phyloP scores from a whole-genome alignment of 2,888 invertebrate species.

The Acanthosepion lycidas region DNA sequence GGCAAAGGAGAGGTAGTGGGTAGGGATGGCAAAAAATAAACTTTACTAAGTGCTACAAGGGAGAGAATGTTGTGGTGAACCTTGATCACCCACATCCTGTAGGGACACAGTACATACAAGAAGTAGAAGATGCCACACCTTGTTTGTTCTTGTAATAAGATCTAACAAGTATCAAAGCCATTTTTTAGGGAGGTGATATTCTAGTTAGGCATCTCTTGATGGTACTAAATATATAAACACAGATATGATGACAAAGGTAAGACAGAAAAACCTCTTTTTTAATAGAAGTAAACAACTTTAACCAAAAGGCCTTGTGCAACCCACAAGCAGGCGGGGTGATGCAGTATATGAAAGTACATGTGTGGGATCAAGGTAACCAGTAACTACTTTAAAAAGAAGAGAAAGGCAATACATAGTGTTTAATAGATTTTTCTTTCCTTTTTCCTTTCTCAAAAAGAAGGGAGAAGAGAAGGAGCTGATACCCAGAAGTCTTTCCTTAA shows the following conservation, averaged over 20 bases:
- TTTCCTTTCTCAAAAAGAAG: neutral
- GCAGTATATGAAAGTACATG: neutral
- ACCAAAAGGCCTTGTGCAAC: too few species aligned
- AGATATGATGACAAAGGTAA: neutral
- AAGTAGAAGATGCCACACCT: neutral
- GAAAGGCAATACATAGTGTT: neutral
- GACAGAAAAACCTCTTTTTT: too few species aligned
- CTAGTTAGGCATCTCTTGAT: neutral
- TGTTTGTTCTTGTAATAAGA: slow-evolving; percentile 4
- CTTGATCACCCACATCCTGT: too few species aligned
- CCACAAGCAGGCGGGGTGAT: neutral
- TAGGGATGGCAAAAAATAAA: too few species aligned
- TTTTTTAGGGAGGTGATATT: neutral
- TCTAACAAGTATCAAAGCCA: neutral
- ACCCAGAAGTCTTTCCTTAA: neutral
- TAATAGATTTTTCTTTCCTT: neutral
- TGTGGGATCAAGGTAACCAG: neutral
- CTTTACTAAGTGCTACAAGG: too few species aligned
- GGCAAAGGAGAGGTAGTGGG: too few species aligned
- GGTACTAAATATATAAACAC: neutral
- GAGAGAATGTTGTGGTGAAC: too few species aligned
- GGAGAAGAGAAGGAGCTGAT: neutral
- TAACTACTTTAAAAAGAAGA: neutral
- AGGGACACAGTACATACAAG: too few species aligned
- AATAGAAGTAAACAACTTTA: too few species aligned